Base-by-base conservation (phyloP, 2,113 vertebrate species). In the Oryzias curvinotus region DNA sequence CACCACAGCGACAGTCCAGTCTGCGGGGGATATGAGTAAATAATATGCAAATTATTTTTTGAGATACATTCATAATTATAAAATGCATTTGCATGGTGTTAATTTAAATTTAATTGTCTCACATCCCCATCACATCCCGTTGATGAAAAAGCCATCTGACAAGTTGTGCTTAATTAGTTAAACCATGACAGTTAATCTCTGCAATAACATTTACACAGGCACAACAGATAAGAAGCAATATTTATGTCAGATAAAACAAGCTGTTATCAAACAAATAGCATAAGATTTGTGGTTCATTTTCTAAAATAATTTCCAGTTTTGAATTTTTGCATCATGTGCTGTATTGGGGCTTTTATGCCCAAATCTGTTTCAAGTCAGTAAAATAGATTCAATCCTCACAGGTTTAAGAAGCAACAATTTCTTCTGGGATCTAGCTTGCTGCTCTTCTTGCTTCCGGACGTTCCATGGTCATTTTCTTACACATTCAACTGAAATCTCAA, bases 61-160 rank as follows among this genome's bases (percentile, higher is more conserved):
- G 45, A 73, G 62, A 57, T 61, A 57, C 58, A 74, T 36, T 71
- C 43, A 71, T 70, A 85, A 85, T 82, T 60, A 85, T 8, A 14
- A 74, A 75, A 68, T 69, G 19, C 64, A 83, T 89, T 84, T 83
- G 71, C 80, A 73, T 78, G 77, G 78, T 73, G 68, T 66, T 53
- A 77, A 75, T 80, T 77, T 76, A 52, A 71, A 68, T 83, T 78
- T 76, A 78, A 76, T 80, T 75, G 76, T 80, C 79, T 66, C 23
- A 5, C 51, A 52, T 51, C 69, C 47, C n/a, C 47, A 65, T 50
- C 68, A 47, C 44, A 52, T 77, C 65, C 64, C 25, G n/a, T 61
- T 54, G 75, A 75, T 73, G 82, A 80, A 69, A 71, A 76, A 83
- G 59, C 45, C 57, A 54, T 84, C 69, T 78, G 77, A 83, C 83